phyloP scores from a whole-genome alignment of 2,888 invertebrate species.

The Cabera pusaria region DNA sequence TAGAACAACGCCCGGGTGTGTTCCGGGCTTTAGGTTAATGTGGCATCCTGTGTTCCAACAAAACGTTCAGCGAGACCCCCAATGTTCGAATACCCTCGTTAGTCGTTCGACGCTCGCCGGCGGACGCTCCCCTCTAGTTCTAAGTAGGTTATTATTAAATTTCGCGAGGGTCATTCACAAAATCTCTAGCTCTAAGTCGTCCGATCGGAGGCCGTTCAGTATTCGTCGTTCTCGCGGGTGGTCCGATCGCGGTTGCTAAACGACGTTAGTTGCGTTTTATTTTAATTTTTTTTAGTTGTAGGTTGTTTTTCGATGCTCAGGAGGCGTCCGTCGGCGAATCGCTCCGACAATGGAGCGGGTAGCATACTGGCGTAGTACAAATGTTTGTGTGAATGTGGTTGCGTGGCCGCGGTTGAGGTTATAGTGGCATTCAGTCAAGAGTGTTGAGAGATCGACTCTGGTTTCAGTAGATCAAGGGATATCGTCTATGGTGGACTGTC shows the following conservation, averaged over 20 bases:
- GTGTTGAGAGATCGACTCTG: no score
- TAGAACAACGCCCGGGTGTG: conserved; percentile 55
- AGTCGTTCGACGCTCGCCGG: conserved; percentile 42
- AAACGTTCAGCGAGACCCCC: conserved; percentile 70
- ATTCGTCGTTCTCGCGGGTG: conserved; percentile 49
- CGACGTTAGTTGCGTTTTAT: conserved; percentile 62
- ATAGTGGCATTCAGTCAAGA: conserved; percentile 34
- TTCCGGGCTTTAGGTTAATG: conserved; percentile 64
- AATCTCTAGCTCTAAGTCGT: conserved; percentile 46
- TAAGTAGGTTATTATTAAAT: conserved; percentile 60
- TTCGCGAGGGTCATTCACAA: conserved; percentile 45
- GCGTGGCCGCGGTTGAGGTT: conserved; percentile 39
- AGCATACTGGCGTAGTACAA: conserved; percentile 80
- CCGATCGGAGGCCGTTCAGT: conserved; percentile 49
- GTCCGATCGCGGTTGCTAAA: conserved; percentile 51
- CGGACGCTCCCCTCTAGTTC: conserved; percentile 56
- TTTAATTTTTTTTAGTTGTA: conserved; percentile 51
- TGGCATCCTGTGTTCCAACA: conserved; percentile 73
- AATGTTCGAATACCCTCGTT: conserved; percentile 24
- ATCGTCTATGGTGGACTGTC: conserved; percentile 9
- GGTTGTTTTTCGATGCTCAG: conserved; percentile 46
- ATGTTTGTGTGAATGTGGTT: conserved; percentile 62
- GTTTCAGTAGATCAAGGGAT: background rate
- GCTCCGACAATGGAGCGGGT: conserved; percentile 59
- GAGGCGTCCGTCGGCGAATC: conserved; percentile 57